Evolutionary conservation across 2,888 invertebrate species (phyloP).

Genomic region (Torymus aiolomorphi): DNA sequence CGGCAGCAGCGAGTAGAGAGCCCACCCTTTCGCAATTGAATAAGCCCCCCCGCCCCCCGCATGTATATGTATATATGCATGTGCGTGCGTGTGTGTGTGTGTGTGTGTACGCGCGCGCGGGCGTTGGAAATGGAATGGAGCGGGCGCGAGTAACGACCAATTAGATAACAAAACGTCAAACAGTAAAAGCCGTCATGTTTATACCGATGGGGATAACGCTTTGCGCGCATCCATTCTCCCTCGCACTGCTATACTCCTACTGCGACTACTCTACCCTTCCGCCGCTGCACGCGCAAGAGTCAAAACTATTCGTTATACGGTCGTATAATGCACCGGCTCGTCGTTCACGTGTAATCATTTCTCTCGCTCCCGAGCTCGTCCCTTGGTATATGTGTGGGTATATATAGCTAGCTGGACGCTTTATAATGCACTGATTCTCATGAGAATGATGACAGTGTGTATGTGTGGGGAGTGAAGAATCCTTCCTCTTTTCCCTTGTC

Average conservation of each 20-base stretch:
- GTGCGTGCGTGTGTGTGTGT: background rate
- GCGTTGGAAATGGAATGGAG: conserved; percentile 15
- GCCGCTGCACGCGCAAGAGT: conserved; percentile 46
- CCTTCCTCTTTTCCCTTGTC: no score
- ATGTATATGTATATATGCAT: background rate
- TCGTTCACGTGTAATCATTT: conserved; percentile 56
- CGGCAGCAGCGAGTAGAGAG: background rate
- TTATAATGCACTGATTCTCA: no score
- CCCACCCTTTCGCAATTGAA: conserved; percentile 27
- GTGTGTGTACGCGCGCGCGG: background rate
- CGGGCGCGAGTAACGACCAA: conserved; percentile 65
- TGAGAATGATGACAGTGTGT: no score
- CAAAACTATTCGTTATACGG: conserved; percentile 65
- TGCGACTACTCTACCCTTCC: no score
- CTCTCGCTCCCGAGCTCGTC: background rate
- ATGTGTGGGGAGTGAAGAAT: no score
- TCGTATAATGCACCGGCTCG: conserved; percentile 60
- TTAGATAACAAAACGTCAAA: conserved; percentile 73
- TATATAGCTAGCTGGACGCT: no score
- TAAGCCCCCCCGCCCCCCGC: background rate
- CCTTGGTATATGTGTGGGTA: no score
- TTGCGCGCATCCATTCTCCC: conserved; percentile 55
- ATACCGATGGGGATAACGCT: conserved; percentile 69
- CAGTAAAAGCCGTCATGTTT: conserved; percentile 71
- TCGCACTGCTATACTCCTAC: no score